phyloP scores from a whole-genome alignment of 1,140 invertebrate species.

The Hydropsyche tenuis region DNA sequence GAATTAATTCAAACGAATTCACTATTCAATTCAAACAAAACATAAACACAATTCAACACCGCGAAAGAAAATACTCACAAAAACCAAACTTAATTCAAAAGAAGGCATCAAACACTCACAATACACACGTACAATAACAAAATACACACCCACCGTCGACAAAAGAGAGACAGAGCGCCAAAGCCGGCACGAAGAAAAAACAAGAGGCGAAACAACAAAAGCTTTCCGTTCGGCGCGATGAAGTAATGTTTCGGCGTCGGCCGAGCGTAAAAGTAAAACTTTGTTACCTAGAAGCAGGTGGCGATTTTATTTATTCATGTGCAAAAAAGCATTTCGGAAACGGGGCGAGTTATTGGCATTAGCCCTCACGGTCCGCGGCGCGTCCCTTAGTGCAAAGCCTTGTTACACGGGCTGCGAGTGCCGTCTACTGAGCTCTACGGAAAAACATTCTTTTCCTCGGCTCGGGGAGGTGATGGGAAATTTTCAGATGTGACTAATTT shows the following conservation, averaged over 20 bases:
- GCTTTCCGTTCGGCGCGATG: conserved; percentile 28
- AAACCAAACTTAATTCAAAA: no score
- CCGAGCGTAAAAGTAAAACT: conserved; percentile 47
- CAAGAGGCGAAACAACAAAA: conserved; percentile 37
- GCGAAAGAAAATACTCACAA: no score
- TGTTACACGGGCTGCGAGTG: conserved; percentile 35
- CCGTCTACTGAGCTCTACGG: conserved; percentile 16
- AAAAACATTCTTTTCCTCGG: conserved; percentile 9
- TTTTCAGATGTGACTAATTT: no score
- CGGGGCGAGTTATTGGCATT: conserved; percentile 44
- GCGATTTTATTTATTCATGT: conserved; percentile 51
- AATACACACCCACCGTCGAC: no score
- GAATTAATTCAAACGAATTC: no score
- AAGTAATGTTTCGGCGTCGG: conserved; percentile 32
- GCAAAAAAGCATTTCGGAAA: conserved; percentile 42
- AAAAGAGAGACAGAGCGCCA: no score
- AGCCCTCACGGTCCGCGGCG: conserved; percentile 11
- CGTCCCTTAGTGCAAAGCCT: conserved; percentile 48
- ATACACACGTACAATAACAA: no score
- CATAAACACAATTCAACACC: no score
- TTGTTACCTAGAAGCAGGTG: conserved; percentile 45
- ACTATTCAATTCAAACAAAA: no score
- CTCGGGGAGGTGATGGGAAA: no score
- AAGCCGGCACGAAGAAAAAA: neutral
- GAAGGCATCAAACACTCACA: no score